phyloP scores from a whole-genome alignment of 2,888 invertebrate genomes.

The Trilocha varians region DNA sequence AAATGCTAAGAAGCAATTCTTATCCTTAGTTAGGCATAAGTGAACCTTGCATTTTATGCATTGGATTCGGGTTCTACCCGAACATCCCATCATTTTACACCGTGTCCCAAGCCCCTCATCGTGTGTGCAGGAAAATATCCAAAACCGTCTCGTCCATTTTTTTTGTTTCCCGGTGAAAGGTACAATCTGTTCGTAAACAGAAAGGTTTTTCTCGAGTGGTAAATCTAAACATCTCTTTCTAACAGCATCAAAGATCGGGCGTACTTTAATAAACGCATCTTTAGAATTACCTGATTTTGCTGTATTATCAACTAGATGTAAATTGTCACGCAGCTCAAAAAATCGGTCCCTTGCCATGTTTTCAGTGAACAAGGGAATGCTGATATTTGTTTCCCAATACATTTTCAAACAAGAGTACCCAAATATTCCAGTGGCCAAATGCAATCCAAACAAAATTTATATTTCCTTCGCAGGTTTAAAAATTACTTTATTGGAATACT shows the following conservation, averaged over 20 bases:
- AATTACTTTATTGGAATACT: conserved; percentile 8
- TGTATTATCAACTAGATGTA: conserved; percentile 18
- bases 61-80: conserved; percentile 17
- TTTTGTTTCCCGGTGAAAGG: conserved; percentile 20
- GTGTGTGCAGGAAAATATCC: conserved; percentile 19
- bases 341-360: conserved; percentile 20
- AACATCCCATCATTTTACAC: conserved; percentile 20
- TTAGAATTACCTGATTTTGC: conserved; percentile 12
- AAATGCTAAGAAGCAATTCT: conserved; percentile 19
- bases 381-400: conserved; percentile 16
- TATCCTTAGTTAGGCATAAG: conserved; percentile 20
- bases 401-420: conserved; percentile 18
- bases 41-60: conserved; percentile 22
- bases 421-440: conserved; percentile 18
- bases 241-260: conserved; percentile 19
- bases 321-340: conserved; percentile 17
- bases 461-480: conserved; percentile 17
- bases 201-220: conserved; percentile 17
- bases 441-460: conserved; percentile 17
- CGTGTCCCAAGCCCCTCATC: conserved; percentile 17
- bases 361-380: conserved; percentile 15
- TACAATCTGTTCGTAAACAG: conserved; percentile 21
- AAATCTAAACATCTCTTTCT: conserved; percentile 18
- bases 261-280: conserved; percentile 19
- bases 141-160: conserved; percentile 19